phyloP scores from a whole-genome alignment of 2,797 vertebrate species.

The Carapus acus region DNA sequence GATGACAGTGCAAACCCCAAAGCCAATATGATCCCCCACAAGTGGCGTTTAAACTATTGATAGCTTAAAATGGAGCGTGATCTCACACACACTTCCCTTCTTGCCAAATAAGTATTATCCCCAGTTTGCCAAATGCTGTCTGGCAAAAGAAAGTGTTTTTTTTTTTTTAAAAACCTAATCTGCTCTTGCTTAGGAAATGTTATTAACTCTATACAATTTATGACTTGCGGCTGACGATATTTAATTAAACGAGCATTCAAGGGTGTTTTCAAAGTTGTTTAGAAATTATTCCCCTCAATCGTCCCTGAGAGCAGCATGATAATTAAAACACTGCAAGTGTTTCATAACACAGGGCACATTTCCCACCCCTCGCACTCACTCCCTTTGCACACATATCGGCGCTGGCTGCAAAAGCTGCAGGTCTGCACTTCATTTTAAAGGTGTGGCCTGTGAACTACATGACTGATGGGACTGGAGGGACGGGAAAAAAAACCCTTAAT shows the following conservation, averaged over 20 bases:
- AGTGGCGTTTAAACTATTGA: constrained; percentile 16
- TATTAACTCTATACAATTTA: constrained; percentile 63
- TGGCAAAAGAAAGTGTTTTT: constrained; percentile 1
- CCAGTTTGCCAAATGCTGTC: constrained; percentile 25
- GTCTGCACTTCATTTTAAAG: constrained; percentile 20
- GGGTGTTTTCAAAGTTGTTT: constrained; percentile 64
- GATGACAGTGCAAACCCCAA: too few species aligned
- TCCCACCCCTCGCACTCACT: constrained; percentile 31
- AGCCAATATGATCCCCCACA: too few species aligned
- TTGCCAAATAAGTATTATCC: constrained; percentile 3
- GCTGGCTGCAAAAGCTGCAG: constrained; percentile 9
- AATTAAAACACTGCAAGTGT: constrained; percentile 67
- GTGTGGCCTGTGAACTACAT: constrained; percentile 11
- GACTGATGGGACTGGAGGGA: constrained; percentile 17
- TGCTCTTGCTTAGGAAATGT: constrained; percentile 54
- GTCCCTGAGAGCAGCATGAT: constrained; percentile 53
- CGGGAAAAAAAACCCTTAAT: constrained; percentile 5
- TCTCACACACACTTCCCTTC: constrained; percentile 34
- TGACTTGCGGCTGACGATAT: constrained; percentile 62
- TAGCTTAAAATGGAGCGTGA: constrained; percentile 30
- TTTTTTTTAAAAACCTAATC: constrained; percentile 44
- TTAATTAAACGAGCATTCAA: constrained; percentile 68
- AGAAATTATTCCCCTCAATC: constrained; percentile 62
- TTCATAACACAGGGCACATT: constrained; percentile 59
- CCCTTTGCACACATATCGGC: constrained; percentile 18